A percentile compares a stretch with the other conserved stretches of the same genome.
Evolutionary conservation across 1,140 invertebrate species (phyloP).

Genomic region (Microplitis demolitor): DNA sequence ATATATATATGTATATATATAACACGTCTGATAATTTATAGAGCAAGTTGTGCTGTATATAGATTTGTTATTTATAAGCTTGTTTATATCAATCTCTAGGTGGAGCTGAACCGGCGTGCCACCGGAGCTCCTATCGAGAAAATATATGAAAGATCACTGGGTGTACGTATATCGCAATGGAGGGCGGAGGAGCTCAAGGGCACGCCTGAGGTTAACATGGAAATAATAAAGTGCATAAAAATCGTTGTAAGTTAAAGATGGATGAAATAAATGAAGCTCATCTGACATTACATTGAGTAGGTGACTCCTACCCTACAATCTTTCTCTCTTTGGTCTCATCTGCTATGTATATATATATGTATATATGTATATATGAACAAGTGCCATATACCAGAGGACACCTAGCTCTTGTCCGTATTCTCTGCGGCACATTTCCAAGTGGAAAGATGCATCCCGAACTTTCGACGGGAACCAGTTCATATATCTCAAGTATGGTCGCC

Average conservation of each 20-base stretch:
- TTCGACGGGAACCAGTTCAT: conserved; percentile 62
- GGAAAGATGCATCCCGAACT: conserved; percentile 60
- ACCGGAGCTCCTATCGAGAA: not conserved
- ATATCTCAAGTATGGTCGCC: conserved; percentile 62
- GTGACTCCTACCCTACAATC: conserved; percentile 29
- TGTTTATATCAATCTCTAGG: not conserved
- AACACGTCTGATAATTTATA: not conserved
- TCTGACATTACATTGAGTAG: conserved; percentile 42
- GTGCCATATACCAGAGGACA: conserved; percentile 18
- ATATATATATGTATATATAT: not conserved
- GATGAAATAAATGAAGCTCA: conserved; percentile 48
- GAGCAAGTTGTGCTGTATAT: not conserved
- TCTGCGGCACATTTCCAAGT: conserved; percentile 54
- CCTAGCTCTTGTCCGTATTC: no score
- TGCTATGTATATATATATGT: conserved; percentile 30
- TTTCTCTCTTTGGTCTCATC: no score
- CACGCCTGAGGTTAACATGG: conserved; percentile 6
- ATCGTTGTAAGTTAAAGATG: not conserved
- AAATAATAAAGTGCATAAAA: conserved; percentile 18
- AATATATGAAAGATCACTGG: not conserved
- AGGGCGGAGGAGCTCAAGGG: not conserved
- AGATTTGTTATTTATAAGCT: conserved; percentile 7
- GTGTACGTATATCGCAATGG: not conserved
- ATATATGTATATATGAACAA: conserved; percentile 37
- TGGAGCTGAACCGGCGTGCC: no score